Evolutionary conservation across 2,888 invertebrate species (phyloP), one percentile per base, ranked within the genome.

Genomic region (Theristus sp.): DNA sequence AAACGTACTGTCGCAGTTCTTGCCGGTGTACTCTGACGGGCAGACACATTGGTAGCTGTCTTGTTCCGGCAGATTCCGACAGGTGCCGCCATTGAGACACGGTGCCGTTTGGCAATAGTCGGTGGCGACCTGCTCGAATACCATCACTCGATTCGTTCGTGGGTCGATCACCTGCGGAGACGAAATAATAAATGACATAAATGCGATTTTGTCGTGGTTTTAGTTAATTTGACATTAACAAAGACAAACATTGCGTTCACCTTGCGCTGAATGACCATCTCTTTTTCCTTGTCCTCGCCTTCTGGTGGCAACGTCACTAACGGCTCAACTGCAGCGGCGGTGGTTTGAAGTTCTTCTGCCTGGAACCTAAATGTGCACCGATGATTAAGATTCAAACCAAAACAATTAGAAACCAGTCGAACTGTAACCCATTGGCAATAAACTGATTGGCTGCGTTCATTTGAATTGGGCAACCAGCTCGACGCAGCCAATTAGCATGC

Each of bases 31-130:
- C 6, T 52, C 54, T 27, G 2, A 25, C 1, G 56, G 27, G 57
- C 62, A 62, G 22, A 24, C 17, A 57, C 62, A 62, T 25, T 28
- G 26, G 46, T 20, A 57, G 26, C 26, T 30, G 13, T 25, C 54
- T 1, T 52, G n/a, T 24, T 58, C 57, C 2, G 46, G 47, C 57
- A 57, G 17, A n/a, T 49, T 60, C 20, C 27, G 17, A 29, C 61
- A 61, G 22, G 52, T 54, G 10, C 55, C 61, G 31, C 30, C 28
- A 27, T 61, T 61, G 38, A 27, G 1, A 55, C 61, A 61, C 13
- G 58, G 61, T 3, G 3, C 1, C 24, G 28, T 1, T 2, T 26
- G 24, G 56, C 61, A 61, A n/a, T 25, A 57, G 47, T 60, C 57
- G 17, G 53, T 52, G 27, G 26, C 10, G 10, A 10, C 10, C 2